Conservation (phyloP, 1,140 invertebrate species). For the Cepaea nemoralis region DNA sequence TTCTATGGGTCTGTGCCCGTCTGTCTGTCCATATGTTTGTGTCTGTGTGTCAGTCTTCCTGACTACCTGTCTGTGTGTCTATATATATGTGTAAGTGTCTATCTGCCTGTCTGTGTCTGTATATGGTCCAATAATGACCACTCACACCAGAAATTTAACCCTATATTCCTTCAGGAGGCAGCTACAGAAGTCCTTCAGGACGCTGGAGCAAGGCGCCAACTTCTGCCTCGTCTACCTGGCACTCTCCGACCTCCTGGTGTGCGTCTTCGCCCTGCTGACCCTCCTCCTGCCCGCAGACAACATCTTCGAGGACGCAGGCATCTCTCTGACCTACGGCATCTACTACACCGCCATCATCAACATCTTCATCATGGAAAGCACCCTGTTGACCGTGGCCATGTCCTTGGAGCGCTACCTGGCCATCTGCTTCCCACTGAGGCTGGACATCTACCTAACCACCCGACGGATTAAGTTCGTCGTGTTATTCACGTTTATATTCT, state of each 20-base stretch:
- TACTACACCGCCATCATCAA: conserved; percentile 67
- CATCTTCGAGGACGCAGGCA: conserved; percentile 47
- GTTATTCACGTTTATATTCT: conserved; percentile 63
- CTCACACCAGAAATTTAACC: no score
- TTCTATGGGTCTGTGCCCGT: not conserved
- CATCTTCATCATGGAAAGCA: conserved; percentile 69
- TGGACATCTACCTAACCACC: conserved; percentile 64
- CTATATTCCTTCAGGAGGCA: conserved; percentile 42
- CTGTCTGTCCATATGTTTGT: no score
- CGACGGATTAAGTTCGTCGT: conserved; percentile 64
- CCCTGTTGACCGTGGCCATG: conserved; percentile 70
- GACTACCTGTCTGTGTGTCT: conserved; percentile 1
- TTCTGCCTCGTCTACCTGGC: conserved; percentile 64
- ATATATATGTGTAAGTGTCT: not conserved
- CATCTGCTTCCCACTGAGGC: conserved; percentile 68
- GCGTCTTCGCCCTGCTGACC: conserved; percentile 66
- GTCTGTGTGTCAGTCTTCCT: conserved; percentile 22
- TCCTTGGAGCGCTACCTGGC: conserved; percentile 69
- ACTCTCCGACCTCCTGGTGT: conserved; percentile 65
- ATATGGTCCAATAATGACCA: no score
- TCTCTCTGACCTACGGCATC: conserved; percentile 62
- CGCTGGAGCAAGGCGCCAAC: conserved; percentile 65
- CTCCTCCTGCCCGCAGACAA: conserved; percentile 63
- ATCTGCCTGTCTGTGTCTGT: conserved; percentile 29
- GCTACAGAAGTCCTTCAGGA: conserved; percentile 61